Base-by-base conservation (phyloP, 1,140 invertebrate species). In the Agrilus planipennis region DNA sequence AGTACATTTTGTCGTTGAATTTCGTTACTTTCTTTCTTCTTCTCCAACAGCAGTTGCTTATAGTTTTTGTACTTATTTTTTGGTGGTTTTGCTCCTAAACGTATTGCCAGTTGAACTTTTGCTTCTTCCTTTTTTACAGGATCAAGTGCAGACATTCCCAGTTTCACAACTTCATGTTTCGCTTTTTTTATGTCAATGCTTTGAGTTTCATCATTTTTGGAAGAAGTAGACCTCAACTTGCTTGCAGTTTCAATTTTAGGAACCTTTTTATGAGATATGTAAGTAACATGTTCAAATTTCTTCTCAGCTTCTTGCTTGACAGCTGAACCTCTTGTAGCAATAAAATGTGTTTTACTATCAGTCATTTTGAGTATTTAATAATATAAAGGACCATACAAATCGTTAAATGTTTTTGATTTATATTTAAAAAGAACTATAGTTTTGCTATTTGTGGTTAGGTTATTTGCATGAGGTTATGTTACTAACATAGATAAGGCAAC, bases 101-200 rank as follows among this genome's bases (percentile, higher is more conserved):
- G 73, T 17, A 80, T 62, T 7, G 73, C 66, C 15, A 77, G 59
- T 16, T 68, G 69, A 16, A 73, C 60, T 55, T 76, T 72, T 36
- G 73, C 72, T 59, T 72, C 60, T 28, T 64, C 59, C 44, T 75
- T 72, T 40, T 71, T 69, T 23, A 59, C 52, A n/a, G 65, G 60
- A 12, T 69, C 58, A 10, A 77, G 68, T 30, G 75, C 75, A 34
- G 69, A 68, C 46, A 75, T 74, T 32, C 71, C 76, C 54, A 80
- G 77, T 44, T 75, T 77, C 22, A 79, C 65, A 4, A 81, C 62
- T 47, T 81, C 77, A 51, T 71, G 65, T 37, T 71, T 65, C 0
- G 67, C 61, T 39, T 56, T 67, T 31, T 75, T 75, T 45, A 79
- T 76, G 43, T 75, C 69, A 16, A 71, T 50, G 49, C 72, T 69